A percentile compares a stretch with the other conserved stretches of the same genome.
Evolutionary conservation across 2,888 invertebrate genomes (phyloP).

Genomic region (Stenurella melanura): DNA sequence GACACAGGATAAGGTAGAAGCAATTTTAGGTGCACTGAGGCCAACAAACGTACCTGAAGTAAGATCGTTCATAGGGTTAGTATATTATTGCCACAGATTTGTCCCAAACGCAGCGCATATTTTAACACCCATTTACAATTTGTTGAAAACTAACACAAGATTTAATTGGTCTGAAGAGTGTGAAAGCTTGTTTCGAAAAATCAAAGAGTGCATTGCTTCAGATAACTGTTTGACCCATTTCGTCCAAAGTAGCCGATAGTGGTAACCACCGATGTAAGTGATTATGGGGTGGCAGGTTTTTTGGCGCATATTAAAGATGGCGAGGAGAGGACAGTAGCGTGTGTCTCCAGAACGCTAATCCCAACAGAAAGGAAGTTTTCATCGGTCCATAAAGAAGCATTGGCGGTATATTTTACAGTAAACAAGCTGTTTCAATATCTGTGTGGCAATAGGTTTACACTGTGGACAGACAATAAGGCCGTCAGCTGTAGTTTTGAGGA

Average conservation of each 20-base stretch:
- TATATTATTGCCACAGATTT: slow-evolving; percentile 49
- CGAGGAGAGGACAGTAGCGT: slow-evolving; percentile 45
- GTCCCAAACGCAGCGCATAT: slow-evolving; percentile 43
- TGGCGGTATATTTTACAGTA: slow-evolving; percentile 46
- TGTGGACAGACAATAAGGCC: slow-evolving; percentile 43
- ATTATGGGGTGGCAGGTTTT: slow-evolving; percentile 45
- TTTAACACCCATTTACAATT: slow-evolving; percentile 43
- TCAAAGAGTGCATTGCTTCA: slow-evolving; percentile 47
- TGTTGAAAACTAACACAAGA: slow-evolving; percentile 44
- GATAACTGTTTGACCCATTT: slow-evolving; percentile 50
- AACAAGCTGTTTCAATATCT: slow-evolving; percentile 46
- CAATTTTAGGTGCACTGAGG: too few relatives aligned
- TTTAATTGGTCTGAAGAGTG: slow-evolving; percentile 48
- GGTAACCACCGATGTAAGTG: slow-evolving; percentile 46
- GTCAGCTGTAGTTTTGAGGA: slow-evolving; percentile 38
- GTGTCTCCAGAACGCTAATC: slow-evolving; percentile 48
- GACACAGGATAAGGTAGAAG: slow-evolving; percentile 49
- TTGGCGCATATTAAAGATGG: slow-evolving; percentile 45
- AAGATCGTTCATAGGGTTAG: slow-evolving; percentile 40
- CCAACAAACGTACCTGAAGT: slow-evolving; percentile 43
- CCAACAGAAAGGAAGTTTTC: slow-evolving; percentile 46
- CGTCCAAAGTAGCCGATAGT: slow-evolving; percentile 46
- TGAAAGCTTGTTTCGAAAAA: slow-evolving; percentile 48
- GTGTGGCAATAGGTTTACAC: slow-evolving; percentile 40
- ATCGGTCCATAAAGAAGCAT: slow-evolving; percentile 46